Evolutionary conservation across 1,140 invertebrate species (phyloP).

Genomic region (Acromyrmex echinatior): DNA sequence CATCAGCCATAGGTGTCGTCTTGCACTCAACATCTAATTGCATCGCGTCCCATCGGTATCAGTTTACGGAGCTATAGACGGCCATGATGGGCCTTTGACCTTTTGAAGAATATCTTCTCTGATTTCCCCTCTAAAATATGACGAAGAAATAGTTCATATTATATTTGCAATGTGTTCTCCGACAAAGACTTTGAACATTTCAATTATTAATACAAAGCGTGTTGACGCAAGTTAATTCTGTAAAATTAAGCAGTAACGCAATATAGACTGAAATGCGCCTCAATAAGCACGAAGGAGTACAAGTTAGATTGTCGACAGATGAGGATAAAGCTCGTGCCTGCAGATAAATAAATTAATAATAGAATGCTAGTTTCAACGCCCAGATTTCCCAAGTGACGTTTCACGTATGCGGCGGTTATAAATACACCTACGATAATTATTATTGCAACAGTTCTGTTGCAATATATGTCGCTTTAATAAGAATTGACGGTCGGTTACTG

Average conservation of each 20-base stretch:
- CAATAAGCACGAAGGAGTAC: background rate
- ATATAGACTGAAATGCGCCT: constrained; percentile 12
- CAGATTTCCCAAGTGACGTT: constrained; percentile 79
- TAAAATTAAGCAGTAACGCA: background rate
- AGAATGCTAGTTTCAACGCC: constrained; percentile 32
- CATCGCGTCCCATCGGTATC: constrained; percentile 25
- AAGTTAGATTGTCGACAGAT: constrained; percentile 40
- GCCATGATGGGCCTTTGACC: constrained; percentile 33
- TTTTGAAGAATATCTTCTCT: constrained; percentile 40
- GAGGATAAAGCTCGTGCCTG: constrained; percentile 7
- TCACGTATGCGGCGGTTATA: constrained; percentile 71
- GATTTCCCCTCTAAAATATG: constrained; percentile 34
- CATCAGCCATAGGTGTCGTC: constrained; percentile 45
- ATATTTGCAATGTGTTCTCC: background rate
- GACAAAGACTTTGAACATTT: background rate
- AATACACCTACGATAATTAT: constrained; percentile 78
- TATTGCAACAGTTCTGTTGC: constrained; percentile 60
- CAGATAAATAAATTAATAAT: constrained; percentile 76
- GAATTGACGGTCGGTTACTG: constrained; percentile 24
- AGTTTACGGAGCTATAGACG: constrained; percentile 31
- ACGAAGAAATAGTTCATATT: background rate
- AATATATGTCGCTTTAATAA: constrained; percentile 57
- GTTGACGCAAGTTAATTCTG: background rate
- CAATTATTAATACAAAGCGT: background rate
- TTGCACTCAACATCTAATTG: constrained; percentile 58